A percentile compares a stretch with the other conserved stretches of the same genome.
Conservation (phyloP, 2,888 invertebrate genomes). For the Clunio marinus region DNA sequence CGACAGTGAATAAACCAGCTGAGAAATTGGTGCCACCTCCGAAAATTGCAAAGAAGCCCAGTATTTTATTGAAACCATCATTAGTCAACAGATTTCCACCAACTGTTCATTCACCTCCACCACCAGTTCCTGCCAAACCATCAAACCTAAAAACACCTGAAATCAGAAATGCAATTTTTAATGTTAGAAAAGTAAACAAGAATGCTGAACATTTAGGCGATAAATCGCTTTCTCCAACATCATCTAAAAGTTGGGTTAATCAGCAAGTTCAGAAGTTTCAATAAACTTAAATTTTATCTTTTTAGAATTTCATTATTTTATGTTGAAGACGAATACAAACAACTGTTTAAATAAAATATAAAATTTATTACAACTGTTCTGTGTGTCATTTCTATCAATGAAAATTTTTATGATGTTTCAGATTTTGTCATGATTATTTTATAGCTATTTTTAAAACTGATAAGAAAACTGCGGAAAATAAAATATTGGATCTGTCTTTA, state of each 20-base stretch:
- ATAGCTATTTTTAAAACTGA: no score
- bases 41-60: constrained; percentile 41
- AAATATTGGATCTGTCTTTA: no score
- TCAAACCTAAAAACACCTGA: constrained; percentile 29
- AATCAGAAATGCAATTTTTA: constrained; percentile 24
- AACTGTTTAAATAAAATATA: background rate
- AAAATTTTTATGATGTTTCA: no score
- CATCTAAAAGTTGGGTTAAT: constrained; percentile 48
- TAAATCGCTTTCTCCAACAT: constrained; percentile 40
- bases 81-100: constrained; percentile 39
- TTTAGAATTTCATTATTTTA: background rate
- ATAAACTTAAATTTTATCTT: constrained; percentile 42
- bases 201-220: constrained; percentile 43
- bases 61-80: constrained; percentile 28
- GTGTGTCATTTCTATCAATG: no score
- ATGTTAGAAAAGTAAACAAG: constrained; percentile 19
- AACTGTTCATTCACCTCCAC: constrained; percentile 6
- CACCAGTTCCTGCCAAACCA: constrained; percentile 30
- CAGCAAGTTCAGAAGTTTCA: constrained; percentile 51
- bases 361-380: no score
- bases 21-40: constrained; percentile 39
- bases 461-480: no score
- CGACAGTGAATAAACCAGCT: constrained; percentile 39
- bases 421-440: no score
- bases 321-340: background rate